Conservation (phyloP, 2,888 invertebrate genomes). For the Heliconius erato region DNA sequence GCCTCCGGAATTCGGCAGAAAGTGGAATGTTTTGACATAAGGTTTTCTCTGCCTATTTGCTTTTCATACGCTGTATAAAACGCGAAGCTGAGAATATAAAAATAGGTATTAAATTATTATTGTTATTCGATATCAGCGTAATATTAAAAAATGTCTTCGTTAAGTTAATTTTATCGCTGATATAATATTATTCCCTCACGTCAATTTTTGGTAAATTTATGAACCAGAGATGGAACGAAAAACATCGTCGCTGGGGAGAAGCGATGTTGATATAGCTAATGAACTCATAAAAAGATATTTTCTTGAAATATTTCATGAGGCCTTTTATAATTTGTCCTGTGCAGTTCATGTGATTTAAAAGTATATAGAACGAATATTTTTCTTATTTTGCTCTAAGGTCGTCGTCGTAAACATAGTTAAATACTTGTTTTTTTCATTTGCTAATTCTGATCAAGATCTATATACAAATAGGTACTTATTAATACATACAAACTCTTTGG, state of each 20-base stretch:
- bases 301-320: conserved; percentile 13
- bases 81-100: neutral
- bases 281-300: conserved; percentile 39
- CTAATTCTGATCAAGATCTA: neutral
- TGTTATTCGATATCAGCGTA: neutral
- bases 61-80: neutral
- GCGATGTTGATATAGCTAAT: conserved; percentile 41
- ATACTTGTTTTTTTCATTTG: neutral
- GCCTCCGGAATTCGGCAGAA: no score
- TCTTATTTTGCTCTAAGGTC: neutral
- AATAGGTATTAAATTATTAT: neutral
- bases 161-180: neutral
- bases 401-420: neutral
- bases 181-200: conserved; percentile 16
- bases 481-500: neutral
- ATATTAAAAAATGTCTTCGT: neutral
- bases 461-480: neutral
- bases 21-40: neutral
- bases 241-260: conserved; percentile 16
- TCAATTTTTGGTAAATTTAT: conserved; percentile 26
- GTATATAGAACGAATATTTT: neutral
- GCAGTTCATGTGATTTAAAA: conserved; percentile 8
- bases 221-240: conserved; percentile 33
- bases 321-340: conserved; percentile 27
- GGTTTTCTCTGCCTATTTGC: neutral